Evolutionary conservation across 2,797 vertebrate genomes (phyloP), one percentile per base, ranked within the genome.

Genomic region (Centroberyx gerrardi): DNA sequence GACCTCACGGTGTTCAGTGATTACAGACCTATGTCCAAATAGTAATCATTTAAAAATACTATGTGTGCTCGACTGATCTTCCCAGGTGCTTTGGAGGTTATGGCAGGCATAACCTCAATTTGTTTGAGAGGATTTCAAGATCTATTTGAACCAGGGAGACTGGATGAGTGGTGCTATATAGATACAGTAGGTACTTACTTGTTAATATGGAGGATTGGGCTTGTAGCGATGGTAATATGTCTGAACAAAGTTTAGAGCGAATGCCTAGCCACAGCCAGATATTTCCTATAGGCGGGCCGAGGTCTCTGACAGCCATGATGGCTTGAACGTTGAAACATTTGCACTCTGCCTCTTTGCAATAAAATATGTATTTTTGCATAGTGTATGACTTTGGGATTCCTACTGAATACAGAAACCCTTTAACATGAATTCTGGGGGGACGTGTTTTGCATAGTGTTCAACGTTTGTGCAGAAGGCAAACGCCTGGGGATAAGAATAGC

Each of bases 121-220:
- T 64, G 69, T 83, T 80, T 71, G 22, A 64, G 56, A 81, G 62
- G 74, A 62, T 69, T 80, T 72, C 2, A 54, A 62, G 40, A 69
- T 56, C 54, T 10, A 9, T 76, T 76, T 84, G 80, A 87, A 81
- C 71, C 73, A 84, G 38, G 62, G 44, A 40, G 64, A 78, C 56
- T 65, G 18, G 55, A 62, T 69, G 59, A 82, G 58, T 62, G 31
- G 53, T n/a, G 54, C 62, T 36, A 49, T 62, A 53, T 52, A 18
- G 58, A 49, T 62, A 65, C 62, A 60, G 74, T 28, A 28, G 46
- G 15, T 44, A 40, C 51, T 80, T 56, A 40, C 59, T 15, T 74
- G 82, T 78, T 90, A 81, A 81, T 66, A 60, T 46, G 48, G 36
- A 56, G 62, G 76, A 80, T 81, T 67, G 56, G 49, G 59, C 51